A percentile compares a stretch with the other conserved stretches of the same genome.
Conservation (phyloP, 2,888 invertebrate species). For the Noctua fimbriata region DNA sequence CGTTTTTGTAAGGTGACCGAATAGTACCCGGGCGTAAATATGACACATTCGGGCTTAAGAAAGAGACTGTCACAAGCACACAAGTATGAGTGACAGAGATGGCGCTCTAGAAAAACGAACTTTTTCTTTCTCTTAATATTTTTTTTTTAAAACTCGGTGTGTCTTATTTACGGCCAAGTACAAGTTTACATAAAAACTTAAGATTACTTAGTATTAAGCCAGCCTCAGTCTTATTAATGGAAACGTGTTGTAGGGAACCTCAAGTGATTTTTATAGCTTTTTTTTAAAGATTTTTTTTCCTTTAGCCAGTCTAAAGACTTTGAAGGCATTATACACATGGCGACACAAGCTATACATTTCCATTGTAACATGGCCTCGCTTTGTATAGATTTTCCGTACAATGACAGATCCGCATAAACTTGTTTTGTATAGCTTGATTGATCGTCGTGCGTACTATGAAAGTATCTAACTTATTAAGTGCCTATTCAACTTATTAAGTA, state of each 20-base stretch:
- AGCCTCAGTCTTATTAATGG: slow-evolving; percentile 75
- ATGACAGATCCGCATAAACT: too few relatives aligned
- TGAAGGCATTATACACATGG: too few relatives aligned
- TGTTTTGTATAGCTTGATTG: too few relatives aligned
- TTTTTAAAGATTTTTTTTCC: too few relatives aligned
- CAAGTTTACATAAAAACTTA: slow-evolving; percentile 44
- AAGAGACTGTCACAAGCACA: neutral
- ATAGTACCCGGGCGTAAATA: slow-evolving; percentile 3
- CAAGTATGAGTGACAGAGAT: neutral
- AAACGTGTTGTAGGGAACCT: slow-evolving; percentile 70
- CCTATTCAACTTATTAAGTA: too few relatives aligned
- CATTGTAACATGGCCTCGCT: too few relatives aligned
- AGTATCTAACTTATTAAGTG: too few relatives aligned
- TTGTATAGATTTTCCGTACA: too few relatives aligned
- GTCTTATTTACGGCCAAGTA: neutral
- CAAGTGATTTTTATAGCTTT: slow-evolving; percentile 27
- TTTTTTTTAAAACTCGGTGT: neutral
- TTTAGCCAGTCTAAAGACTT: too few relatives aligned
- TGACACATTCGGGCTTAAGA: slow-evolving; percentile 1
- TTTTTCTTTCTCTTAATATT: neutral
- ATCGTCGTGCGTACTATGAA: too few relatives aligned
- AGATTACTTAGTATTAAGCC: slow-evolving; percentile 75
- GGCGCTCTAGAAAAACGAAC: neutral
- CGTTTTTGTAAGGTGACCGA: slow-evolving; percentile 26
- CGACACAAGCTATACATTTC: too few relatives aligned